These are phyloP conservation scores for Globodera ellingtonae DNA, from an alignment of 1,140 invertebrate genomes.

Conservation along the genomic window DNA sequence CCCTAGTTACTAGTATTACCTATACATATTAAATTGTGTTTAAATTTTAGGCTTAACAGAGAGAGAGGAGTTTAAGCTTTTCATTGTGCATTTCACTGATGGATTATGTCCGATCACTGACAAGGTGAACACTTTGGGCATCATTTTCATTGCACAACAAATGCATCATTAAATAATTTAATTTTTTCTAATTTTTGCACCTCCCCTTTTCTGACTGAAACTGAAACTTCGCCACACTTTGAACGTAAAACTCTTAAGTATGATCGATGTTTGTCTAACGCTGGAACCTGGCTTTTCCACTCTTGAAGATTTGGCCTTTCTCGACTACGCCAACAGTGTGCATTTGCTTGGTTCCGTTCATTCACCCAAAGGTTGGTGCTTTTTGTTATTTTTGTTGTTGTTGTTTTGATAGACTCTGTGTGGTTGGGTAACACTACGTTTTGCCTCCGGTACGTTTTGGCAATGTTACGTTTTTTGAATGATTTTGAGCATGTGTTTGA, in stretches of 20 bases:
- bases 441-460: no score
- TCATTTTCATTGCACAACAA: not conserved
- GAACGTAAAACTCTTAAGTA: slow-evolving; percentile 35
- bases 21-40: no score
- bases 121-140: not conserved
- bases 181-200: not conserved
- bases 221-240: slow-evolving; percentile 12
- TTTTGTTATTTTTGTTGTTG: not conserved
- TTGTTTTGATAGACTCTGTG: no score
- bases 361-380: slow-evolving; percentile 23
- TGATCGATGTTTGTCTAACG: slow-evolving; percentile 56
- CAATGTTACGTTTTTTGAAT: no score
- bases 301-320: slow-evolving; percentile 38
- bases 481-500: no score
- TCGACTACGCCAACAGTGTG: slow-evolving; percentile 35
- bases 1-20: no score
- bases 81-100: not conserved
- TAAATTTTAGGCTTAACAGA: no score
- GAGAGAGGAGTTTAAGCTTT: no score
- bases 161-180: not conserved
- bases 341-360: slow-evolving; percentile 46
- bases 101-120: slow-evolving; percentile 24
- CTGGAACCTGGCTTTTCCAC: slow-evolving; percentile 51
- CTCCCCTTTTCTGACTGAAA: slow-evolving; percentile 1
- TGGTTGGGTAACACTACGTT: no score